phyloP scores from a whole-genome alignment of 2,113 vertebrate genomes.

The Fukomys damarensis region DNA sequence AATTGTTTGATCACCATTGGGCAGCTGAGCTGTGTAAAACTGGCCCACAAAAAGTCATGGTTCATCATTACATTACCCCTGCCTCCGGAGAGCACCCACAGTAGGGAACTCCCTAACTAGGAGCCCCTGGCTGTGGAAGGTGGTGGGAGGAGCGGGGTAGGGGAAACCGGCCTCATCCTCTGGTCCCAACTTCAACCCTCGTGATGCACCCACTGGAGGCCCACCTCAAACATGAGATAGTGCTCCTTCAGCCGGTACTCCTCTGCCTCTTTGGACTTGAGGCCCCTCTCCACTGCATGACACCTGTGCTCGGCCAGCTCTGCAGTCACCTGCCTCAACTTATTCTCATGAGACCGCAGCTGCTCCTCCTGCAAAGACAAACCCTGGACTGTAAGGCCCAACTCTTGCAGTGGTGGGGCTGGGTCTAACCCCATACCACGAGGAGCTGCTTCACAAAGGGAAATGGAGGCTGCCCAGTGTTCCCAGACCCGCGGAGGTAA shows the following conservation, averaged over 20 bases:
- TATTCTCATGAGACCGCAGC: constrained; percentile 96
- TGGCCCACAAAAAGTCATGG: not conserved
- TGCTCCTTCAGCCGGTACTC: constrained; percentile 97
- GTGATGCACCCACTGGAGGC: not conserved
- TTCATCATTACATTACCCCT: not conserved
- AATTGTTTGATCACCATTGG: not conserved
- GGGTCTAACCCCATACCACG: constrained; percentile 42
- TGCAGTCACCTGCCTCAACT: constrained; percentile 95
- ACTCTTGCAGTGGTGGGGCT: accelerated
- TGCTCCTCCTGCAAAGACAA: constrained; percentile 92
- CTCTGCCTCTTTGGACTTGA: constrained; percentile 95
- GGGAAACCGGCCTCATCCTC: not conserved
- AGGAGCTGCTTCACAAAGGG: not conserved
- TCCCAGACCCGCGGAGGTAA: not conserved
- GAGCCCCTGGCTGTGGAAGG: not conserved
- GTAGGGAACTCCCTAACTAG: not conserved
- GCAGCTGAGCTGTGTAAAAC: not conserved
- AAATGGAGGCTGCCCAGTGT: not conserved
- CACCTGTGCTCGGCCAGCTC: constrained; percentile 96
- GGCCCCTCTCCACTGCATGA: constrained; percentile 90
- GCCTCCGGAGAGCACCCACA: not conserved
- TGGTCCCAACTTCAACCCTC: not conserved
- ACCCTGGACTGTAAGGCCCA: not conserved
- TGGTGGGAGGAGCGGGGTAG: not conserved
- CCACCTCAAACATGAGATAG: constrained; percentile 98